phyloP scores from a whole-genome alignment of 2,888 invertebrate species.

The Cantharis nigra region DNA sequence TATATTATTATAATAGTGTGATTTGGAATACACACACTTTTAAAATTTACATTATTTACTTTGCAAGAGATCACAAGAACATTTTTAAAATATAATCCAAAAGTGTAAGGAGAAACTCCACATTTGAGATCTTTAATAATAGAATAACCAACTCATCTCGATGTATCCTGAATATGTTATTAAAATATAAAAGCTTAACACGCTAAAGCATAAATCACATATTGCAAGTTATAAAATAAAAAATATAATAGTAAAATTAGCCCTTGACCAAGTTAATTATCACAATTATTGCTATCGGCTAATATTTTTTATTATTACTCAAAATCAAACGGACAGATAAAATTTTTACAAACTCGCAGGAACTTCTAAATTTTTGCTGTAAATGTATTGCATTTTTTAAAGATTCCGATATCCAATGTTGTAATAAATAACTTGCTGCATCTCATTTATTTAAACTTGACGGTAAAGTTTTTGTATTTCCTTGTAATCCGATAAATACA shows the following conservation, averaged over 20 bases:
- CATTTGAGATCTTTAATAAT: not conserved
- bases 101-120: not conserved
- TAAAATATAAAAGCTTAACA: not conserved
- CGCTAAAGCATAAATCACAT: not conserved
- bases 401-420: not conserved
- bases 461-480: not conserved
- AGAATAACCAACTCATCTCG: not conserved
- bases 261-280: not conserved
- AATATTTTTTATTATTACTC: not conserved
- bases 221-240: not conserved
- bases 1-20: not conserved
- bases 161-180: not conserved
- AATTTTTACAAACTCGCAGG: not conserved
- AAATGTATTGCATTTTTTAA: not conserved
- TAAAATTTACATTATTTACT: not conserved
- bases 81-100: not conserved
- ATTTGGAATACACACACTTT: not conserved
- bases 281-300: not conserved
- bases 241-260: not conserved
- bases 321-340: not conserved
- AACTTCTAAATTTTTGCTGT: not conserved
- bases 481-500: not conserved
- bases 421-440: not conserved
- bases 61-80: not conserved
- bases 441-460: not conserved